Evolutionary conservation across 2,113 vertebrate genomes (phyloP), one percentile per base, ranked within the genome.

Genomic region (Seriola quinqueradiata): DNA sequence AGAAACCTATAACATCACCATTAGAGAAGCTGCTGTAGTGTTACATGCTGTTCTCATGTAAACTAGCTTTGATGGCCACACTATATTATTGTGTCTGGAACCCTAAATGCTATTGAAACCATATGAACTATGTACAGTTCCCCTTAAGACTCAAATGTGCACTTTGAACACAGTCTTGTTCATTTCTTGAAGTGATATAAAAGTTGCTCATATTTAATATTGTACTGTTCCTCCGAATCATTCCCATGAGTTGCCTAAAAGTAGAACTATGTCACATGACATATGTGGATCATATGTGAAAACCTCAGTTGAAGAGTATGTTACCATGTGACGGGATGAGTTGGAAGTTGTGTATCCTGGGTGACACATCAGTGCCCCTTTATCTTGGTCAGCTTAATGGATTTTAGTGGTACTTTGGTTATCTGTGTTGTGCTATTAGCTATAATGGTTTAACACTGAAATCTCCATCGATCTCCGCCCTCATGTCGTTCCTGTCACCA

Each of bases 151-250:
- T 68, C 52, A 9, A 75, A 84, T 54, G 86, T 85, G 78, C 86
- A 90, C 79, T 89, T 85, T 92, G 68, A 91, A 90, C 77, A 83
- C 75, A 75, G 71, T 87, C 75, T 64, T 63, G 79, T 88, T 90
- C 59, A 71, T 81, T 78, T 83, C 55, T 83, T 72, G 84, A 82
- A 73, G 81, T 90, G 83, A 79, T 87, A 59, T 79, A 81, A 82
- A 86, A 80, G 82, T 89, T 80, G 83, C 86, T 93, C 64, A 72
- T 85, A 84, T 74, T 75, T 69, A 55, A 71, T 88, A 85, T 72
- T 70, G 70, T 88, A 73, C 52, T 69, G 77, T 83, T 85, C 81
- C 59, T 82, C 68, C 57, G 44, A 77, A 66, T 63, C 76, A 82
- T 78, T 67, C 71, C 77, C 75, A 81, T 75, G 64, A 72, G 80